Conservation (phyloP, 2,888 invertebrate species). For the Ptychoptera contaminata region DNA sequence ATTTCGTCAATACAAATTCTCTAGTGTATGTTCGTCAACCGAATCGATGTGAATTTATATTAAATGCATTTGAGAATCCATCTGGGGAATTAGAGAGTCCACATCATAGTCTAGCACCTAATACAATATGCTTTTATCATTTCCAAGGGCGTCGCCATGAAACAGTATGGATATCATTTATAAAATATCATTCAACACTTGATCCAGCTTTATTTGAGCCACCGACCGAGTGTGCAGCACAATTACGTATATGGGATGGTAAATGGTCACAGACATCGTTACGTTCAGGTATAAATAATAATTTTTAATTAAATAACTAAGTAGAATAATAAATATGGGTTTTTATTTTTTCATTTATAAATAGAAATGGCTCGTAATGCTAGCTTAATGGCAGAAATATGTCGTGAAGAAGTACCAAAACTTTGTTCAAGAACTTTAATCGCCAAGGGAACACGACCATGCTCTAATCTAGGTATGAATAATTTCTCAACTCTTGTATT, state of each 20-base stretch:
- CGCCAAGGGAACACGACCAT: conserved; percentile 35
- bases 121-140: conserved; percentile 67
- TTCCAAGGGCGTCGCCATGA: conserved; percentile 59
- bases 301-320: background rate
- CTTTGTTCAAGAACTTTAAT: conserved; percentile 32
- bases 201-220: conserved; percentile 50
- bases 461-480: conserved; percentile 31
- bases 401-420: conserved; percentile 58
- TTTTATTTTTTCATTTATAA: background rate
- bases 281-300: conserved; percentile 12
- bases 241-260: conserved; percentile 62
- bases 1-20: conserved; percentile 60
- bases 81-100: conserved; percentile 61
- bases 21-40: conserved; percentile 57
- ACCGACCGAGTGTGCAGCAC: conserved; percentile 54
- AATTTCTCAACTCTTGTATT: background rate
- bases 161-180: conserved; percentile 70
- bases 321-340: background rate
- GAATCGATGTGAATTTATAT: conserved; percentile 58
- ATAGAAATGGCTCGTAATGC: conserved; percentile 22
- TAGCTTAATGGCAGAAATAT: conserved; percentile 55
- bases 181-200: conserved; percentile 62
- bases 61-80: conserved; percentile 57
- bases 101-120: conserved; percentile 60
- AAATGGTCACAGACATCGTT: conserved; percentile 22